These are phyloP conservation scores for Euleptes europaea DNA, from an alignment of 2,113 vertebrate genomes.

Conservation along the genomic window DNA sequence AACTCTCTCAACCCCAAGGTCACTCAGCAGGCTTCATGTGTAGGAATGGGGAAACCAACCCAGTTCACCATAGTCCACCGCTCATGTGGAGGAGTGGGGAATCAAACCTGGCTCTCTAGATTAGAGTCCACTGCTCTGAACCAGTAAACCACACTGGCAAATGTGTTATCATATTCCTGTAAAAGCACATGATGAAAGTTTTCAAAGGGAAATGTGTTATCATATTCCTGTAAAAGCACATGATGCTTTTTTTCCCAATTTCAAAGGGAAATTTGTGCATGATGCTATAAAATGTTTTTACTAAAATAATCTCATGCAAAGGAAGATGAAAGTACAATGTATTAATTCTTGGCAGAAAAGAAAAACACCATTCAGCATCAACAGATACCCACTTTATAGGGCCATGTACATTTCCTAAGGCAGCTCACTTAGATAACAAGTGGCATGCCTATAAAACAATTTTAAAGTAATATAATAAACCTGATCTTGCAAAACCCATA, in stretches of 20 bases:
- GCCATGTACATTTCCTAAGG: slow-evolving; percentile 22
- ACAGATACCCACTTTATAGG: slow-evolving; percentile 10
- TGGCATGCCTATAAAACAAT: slow-evolving; percentile 15
- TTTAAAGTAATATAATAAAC: slow-evolving; percentile 36
- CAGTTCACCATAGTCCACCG: no score
- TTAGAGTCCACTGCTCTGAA: no score
- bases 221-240: slow-evolving; percentile 41
- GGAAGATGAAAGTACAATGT: slow-evolving; percentile 37
- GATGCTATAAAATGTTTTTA: slow-evolving; percentile 45
- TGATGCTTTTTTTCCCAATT: slow-evolving; percentile 55
- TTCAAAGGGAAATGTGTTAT: slow-evolving; percentile 49
- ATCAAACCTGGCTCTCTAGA: no score
- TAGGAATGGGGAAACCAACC: no score
- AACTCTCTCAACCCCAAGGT: no score
- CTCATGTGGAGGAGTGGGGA: no score
- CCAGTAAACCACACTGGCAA: no score
- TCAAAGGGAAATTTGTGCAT: slow-evolving; percentile 47
- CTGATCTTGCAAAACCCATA: neutral
- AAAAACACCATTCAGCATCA: slow-evolving; percentile 39
- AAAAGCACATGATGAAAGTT: slow-evolving; percentile 50
- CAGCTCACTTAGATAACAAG: slow-evolving; percentile 18
- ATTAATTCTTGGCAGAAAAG: slow-evolving; percentile 43
- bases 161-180: slow-evolving; percentile 36
- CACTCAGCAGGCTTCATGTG: no score
- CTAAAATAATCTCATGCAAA: slow-evolving; percentile 38